Evolutionary conservation across 2,113 vertebrate genomes (phyloP).

Genomic region (Glareola pratincola): DNA sequence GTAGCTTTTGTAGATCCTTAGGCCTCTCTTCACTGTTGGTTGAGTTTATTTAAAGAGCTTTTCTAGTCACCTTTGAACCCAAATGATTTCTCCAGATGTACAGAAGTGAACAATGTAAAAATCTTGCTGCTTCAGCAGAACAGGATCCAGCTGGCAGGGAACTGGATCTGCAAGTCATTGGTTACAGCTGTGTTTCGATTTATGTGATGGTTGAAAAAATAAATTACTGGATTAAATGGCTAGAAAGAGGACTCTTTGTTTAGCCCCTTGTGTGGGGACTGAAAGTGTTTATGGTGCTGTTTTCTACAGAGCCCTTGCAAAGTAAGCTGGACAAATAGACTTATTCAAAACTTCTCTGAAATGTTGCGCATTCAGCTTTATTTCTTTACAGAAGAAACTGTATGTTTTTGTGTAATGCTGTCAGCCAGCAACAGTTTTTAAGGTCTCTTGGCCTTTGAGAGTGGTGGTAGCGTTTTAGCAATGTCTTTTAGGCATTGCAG

Average conservation of each 20-base stretch:
- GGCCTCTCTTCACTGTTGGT: slow-evolving; percentile 68
- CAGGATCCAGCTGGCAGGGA: slow-evolving; percentile 87
- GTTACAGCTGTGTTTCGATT: slow-evolving; percentile 96
- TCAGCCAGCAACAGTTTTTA: slow-evolving; percentile 71
- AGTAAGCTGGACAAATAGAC: slow-evolving; percentile 77
- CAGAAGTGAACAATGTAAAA: slow-evolving; percentile 83
- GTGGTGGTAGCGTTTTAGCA: slow-evolving; percentile 47
- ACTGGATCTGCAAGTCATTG: slow-evolving; percentile 88
- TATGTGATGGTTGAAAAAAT: slow-evolving; percentile 96
- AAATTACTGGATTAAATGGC: slow-evolving; percentile 91
- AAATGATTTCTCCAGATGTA: slow-evolving; percentile 93
- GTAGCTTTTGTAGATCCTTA: slow-evolving; percentile 61
- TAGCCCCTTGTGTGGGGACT: slow-evolving; percentile 77
- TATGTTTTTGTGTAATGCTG: slow-evolving; percentile 56
- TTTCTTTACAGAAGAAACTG: slow-evolving; percentile 73
- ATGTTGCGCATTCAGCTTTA: slow-evolving; percentile 75
- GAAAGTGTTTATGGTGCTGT: slow-evolving; percentile 83
- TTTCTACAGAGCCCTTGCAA: slow-evolving; percentile 80
- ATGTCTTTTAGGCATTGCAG: slow-evolving; percentile 45
- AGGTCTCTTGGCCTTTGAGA: slow-evolving; percentile 58
- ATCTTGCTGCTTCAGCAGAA: slow-evolving; percentile 93
- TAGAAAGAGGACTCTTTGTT: slow-evolving; percentile 84
- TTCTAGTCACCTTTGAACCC: slow-evolving; percentile 87
- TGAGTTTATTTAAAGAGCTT: slow-evolving; percentile 88
- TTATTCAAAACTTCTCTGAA: slow-evolving; percentile 77